Conservation (phyloP, 2,888 invertebrate genomes). For the Catonia carolina region DNA sequence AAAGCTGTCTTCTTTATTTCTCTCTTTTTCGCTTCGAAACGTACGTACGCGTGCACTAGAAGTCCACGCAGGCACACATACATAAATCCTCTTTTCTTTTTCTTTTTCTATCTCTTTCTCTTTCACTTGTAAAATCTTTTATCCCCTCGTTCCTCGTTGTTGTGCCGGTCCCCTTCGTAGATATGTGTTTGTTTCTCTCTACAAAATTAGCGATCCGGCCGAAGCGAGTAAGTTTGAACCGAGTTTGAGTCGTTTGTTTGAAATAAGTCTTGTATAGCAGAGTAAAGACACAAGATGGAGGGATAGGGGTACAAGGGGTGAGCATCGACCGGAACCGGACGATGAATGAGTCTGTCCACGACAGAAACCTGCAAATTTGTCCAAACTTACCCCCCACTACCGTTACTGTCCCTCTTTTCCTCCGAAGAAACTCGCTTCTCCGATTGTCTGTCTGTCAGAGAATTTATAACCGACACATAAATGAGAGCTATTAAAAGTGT, state of each 20-base stretch:
- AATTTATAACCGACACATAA: slow-evolving; percentile 26
- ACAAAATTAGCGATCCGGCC: slow-evolving; percentile 9
- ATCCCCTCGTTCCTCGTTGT: neutral
- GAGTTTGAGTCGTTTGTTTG: slow-evolving; percentile 1
- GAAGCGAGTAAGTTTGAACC: neutral
- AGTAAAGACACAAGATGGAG: neutral
- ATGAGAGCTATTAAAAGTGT: slow-evolving; percentile 27
- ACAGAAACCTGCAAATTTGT: slow-evolving; percentile 36
- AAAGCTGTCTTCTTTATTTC: slow-evolving; percentile 1
- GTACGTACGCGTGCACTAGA: too few relatives aligned
- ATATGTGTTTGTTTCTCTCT: slow-evolving; percentile 10
- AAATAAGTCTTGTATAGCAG: neutral
- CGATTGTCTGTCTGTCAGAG: slow-evolving; percentile 14
- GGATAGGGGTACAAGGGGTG: slow-evolving; percentile 6
- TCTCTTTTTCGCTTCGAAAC: neutral
- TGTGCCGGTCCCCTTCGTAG: neutral
- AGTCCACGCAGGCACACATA: too few relatives aligned
- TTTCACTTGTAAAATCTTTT: slow-evolving; percentile 4
- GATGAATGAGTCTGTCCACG: slow-evolving; percentile 33
- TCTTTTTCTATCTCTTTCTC: neutral
- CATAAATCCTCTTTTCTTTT: slow-evolving; percentile 3
- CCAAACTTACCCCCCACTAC: slow-evolving; percentile 23
- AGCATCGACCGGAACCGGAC: slow-evolving; percentile 18
- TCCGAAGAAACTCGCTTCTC: neutral
- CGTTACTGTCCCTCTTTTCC: slow-evolving; percentile 31